Conservation (phyloP, 2,113 vertebrate genomes). For the Ctenodactylus gundi region DNA sequence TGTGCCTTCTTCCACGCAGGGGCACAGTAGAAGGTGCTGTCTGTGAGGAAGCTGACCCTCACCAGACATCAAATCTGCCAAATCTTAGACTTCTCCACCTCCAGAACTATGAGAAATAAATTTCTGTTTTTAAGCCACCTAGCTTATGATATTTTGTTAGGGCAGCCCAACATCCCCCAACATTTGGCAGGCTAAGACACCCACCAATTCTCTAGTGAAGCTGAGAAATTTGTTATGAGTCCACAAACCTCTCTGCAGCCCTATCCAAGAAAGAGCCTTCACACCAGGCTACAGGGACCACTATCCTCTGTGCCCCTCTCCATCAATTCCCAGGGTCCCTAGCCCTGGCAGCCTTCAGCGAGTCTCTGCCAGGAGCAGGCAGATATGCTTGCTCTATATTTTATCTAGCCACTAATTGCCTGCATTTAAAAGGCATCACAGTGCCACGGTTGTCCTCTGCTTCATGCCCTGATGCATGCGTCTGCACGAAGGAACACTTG, state of each 20-base stretch:
- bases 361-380: conserved; percentile 41
- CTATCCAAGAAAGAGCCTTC: background rate
- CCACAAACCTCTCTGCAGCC: background rate
- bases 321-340: background rate
- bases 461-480: conserved; percentile 71
- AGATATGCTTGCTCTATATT: conserved; percentile 55
- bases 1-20: background rate
- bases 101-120: background rate
- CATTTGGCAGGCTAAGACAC: background rate
- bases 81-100: background rate
- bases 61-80: background rate
- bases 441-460: conserved; percentile 64
- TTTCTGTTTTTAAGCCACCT: background rate
- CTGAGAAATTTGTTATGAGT: background rate
- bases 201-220: background rate
- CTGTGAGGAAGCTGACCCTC: background rate
- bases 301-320: background rate
- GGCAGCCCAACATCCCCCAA: background rate
- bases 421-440: conserved; percentile 68
- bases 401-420: conserved; percentile 76
- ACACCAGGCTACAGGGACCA: background rate
- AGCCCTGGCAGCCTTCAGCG: background rate
- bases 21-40: background rate
- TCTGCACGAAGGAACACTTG: conserved; percentile 72
- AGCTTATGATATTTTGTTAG: background rate